phyloP scores from a whole-genome alignment of 2,888 invertebrate genomes.

The Unio pictorum region DNA sequence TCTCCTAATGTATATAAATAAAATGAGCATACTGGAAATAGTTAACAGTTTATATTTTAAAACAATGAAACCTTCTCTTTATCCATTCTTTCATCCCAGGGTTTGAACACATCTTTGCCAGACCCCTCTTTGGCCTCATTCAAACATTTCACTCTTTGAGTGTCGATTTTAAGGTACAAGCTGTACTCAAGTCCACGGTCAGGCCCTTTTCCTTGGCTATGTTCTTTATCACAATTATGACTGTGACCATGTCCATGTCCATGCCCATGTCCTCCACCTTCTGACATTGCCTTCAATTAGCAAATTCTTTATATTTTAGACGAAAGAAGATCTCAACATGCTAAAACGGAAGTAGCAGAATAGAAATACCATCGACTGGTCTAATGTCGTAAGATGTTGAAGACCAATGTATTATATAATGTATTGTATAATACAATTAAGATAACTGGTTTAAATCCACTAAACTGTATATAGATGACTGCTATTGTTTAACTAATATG shows the following conservation, averaged over 20 bases:
- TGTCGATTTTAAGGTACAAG: slow-evolving; percentile 91
- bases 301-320: too few relatives aligned
- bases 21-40: background rate
- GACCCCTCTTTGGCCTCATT: slow-evolving; percentile 91
- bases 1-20: background rate
- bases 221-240: slow-evolving; percentile 53
- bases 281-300: too few relatives aligned
- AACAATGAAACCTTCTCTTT: slow-evolving; percentile 78
- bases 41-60: background rate
- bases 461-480: too few relatives aligned
- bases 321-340: too few relatives aligned
- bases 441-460: too few relatives aligned
- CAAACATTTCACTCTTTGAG: slow-evolving; percentile 88
- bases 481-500: too few relatives aligned
- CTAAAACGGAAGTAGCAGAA: too few relatives aligned
- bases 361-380: too few relatives aligned
- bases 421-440: too few relatives aligned
- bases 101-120: slow-evolving; percentile 91
- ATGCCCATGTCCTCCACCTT: slow-evolving; percentile 17
- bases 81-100: slow-evolving; percentile 90
- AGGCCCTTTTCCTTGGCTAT: slow-evolving; percentile 52
- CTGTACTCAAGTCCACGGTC: slow-evolving; percentile 86
- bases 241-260: slow-evolving; percentile 58
- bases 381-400: too few relatives aligned
- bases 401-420: too few relatives aligned